Conservation (phyloP, 2,113 vertebrate genomes). For the Proteles cristata region DNA sequence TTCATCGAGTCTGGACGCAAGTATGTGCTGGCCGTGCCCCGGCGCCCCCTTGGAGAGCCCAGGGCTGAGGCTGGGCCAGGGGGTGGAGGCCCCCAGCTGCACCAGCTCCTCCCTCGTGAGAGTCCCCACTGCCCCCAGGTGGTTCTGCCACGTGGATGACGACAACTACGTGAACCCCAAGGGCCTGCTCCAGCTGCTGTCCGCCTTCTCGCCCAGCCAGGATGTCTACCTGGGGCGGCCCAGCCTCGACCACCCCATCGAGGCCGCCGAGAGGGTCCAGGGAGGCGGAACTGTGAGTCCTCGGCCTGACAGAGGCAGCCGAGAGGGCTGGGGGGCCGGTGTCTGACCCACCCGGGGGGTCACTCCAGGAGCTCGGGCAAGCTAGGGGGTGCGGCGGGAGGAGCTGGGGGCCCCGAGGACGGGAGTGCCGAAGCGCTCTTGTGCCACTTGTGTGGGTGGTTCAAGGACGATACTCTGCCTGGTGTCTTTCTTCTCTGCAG, state of each 20-base stretch:
- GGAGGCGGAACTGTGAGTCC: constrained; percentile 93
- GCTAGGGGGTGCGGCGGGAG: background rate
- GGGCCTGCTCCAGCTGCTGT: constrained; percentile 90
- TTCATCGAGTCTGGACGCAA: constrained; percentile 97
- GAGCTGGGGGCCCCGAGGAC: background rate
- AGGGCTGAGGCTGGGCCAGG: background rate
- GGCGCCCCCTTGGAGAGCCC: accelerated
- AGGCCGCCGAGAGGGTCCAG: constrained; percentile 94
- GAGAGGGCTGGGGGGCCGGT: background rate
- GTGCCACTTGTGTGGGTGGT: accelerated
- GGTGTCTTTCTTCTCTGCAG: background rate
- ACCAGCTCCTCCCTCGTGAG: background rate
- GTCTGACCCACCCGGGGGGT: background rate
- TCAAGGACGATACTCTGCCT: accelerated
- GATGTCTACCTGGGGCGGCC: constrained; percentile 97
- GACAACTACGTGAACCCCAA: constrained; percentile 96
- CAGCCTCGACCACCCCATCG: constrained; percentile 97
- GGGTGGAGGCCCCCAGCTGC: background rate
- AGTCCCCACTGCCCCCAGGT: constrained; percentile 83
- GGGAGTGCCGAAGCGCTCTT: background rate
- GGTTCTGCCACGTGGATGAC: constrained; percentile 99
- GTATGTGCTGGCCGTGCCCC: constrained; percentile 84
- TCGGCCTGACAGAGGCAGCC: accelerated
- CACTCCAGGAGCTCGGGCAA: background rate
- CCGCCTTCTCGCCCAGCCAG: constrained; percentile 94